Percentiles rank a stretch among this genome's conserved stretches.
phyloP scores from a whole-genome alignment of 1,140 invertebrate species.

The Oncopodura yosiiana region DNA sequence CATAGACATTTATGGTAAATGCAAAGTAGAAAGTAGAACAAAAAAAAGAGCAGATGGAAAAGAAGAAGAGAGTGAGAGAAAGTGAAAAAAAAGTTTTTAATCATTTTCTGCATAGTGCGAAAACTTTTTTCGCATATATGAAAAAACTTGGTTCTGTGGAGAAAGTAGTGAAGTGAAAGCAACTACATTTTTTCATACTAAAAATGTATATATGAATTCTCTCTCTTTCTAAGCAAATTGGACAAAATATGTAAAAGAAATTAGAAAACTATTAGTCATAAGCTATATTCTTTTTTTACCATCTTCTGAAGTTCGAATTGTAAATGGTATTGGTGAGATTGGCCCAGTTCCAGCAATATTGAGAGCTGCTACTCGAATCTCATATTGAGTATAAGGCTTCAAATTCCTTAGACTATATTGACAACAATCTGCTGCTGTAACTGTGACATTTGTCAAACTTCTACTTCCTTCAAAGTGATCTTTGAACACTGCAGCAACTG shows the following conservation, averaged over 20 bases:
- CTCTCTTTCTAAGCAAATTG: too few relatives aligned
- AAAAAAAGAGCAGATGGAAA: not conserved
- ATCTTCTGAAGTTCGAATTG: slow-evolving; percentile 17
- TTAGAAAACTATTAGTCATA: too few relatives aligned
- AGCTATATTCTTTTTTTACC: slow-evolving; percentile 7
- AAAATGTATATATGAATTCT: too few relatives aligned
- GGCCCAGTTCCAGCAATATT: slow-evolving; percentile 27
- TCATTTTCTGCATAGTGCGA: not conserved
- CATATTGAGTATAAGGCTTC: slow-evolving; percentile 18
- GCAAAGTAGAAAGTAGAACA: not conserved
- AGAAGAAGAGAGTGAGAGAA: not conserved
- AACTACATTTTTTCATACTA: too few relatives aligned
- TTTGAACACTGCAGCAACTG: slow-evolving; percentile 5
- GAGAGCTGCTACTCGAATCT: slow-evolving; percentile 10
- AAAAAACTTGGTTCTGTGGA: too few relatives aligned
- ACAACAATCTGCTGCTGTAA: slow-evolving; percentile 9
- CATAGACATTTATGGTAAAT: too few relatives aligned
- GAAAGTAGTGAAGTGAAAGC: too few relatives aligned
- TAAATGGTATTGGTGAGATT: slow-evolving; percentile 11
- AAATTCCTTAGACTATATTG: slow-evolving; percentile 14
- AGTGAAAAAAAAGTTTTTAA: not conserved
- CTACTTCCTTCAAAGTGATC: not conserved
- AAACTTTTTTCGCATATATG: too few relatives aligned
- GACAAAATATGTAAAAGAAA: not conserved
- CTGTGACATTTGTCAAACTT: not conserved